These are phyloP conservation scores for Poecilia gillii DNA, from an alignment of 2,797 vertebrate genomes.

Conservation along the genomic window DNA sequence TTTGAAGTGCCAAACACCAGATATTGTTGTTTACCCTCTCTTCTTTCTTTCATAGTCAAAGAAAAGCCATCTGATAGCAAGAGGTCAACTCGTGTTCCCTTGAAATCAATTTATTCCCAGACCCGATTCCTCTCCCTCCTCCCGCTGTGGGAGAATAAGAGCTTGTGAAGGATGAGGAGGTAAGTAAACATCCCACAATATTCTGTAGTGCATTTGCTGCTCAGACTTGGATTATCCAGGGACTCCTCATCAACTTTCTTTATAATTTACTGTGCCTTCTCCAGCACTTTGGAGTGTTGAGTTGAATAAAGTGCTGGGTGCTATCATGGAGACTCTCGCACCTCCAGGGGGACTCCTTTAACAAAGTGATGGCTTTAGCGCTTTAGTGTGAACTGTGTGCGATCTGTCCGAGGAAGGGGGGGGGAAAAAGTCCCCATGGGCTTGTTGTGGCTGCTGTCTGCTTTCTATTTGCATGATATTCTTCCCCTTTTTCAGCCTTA, in stretches of 20 bases:
- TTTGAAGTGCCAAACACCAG: conserved; percentile 74
- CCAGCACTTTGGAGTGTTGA: conserved; percentile 60
- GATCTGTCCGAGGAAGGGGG: conserved; percentile 60
- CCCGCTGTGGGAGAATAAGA: conserved; percentile 44
- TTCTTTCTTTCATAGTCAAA: conserved; percentile 54
- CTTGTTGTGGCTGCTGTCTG: conserved; percentile 82
- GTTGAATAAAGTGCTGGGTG: conserved; percentile 67
- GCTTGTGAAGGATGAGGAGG: conserved; percentile 39
- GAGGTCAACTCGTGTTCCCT: conserved; percentile 68
- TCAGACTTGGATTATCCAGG: conserved; percentile 59
- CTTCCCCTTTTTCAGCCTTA: conserved; percentile 76
- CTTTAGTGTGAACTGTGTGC: conserved; percentile 76
- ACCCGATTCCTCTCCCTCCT: conserved; percentile 45
- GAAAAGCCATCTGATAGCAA: conserved; percentile 62
- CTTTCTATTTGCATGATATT: conserved; percentile 83
- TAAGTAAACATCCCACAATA: conserved; percentile 39
- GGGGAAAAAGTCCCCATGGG: conserved; percentile 75
- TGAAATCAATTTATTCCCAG: conserved; percentile 65
- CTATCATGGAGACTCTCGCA: conserved; percentile 68
- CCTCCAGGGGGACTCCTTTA: conserved; percentile 70
- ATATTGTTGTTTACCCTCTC: conserved; percentile 70
- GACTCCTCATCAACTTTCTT: conserved; percentile 64
- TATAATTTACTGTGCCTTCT: conserved; percentile 62
- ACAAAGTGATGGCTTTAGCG: conserved; percentile 78
- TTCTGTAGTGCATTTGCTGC: conserved; percentile 50